Evolutionary conservation across 2,888 invertebrate genomes (phyloP), one percentile per base, ranked within the genome.

Genomic region (Hoplodrina blanda): DNA sequence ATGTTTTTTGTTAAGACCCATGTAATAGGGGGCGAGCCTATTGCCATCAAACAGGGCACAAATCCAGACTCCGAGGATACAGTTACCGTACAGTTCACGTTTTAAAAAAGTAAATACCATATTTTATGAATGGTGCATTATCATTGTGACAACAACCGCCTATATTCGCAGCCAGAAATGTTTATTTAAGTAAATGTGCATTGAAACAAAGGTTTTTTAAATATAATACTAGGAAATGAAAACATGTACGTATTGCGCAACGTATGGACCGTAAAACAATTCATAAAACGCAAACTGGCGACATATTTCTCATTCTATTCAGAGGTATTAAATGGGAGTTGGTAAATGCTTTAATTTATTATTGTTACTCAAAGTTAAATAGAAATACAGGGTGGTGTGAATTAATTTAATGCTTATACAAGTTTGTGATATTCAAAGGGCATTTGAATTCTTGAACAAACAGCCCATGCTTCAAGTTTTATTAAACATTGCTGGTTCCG

Each of bases 331-430:
- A 66, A 67, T 70, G 71, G 74, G 66, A 73, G 52, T 70, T 54
- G 30, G 30, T 68, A 61, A 69, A 80, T 64, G 52, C 37, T 73
- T 41, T 61, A 57, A 66, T 20, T 69, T 60, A 75, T 65, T 73
- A 79, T 71, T 69, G 57, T 82, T 81, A 66, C 33, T 76, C 61
- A 78, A 76, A 71, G 70, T 83, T 71, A 77, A 69, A 73, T 73
- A 70, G 72, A 86, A 85, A 82, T 83, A 92, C 93, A 92, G 93
- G 92, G 93, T 93, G 93, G 92, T 92, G 93, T 91, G 85, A 73
- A 85, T 82, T 82, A 76, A 65, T 82, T 79, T 69, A 69, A 74
- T 82, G 46, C 46, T 17, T 15, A 82, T 75, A 75, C 59, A 76
- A 84, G 64, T 78, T 76, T 49, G 68, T 60, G 71, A 62, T 76